A percentile compares a stretch with the other conserved stretches of the same genome.
Conservation (phyloP, 2,113 vertebrate genomes). For the Burhinus oedicnemus region DNA sequence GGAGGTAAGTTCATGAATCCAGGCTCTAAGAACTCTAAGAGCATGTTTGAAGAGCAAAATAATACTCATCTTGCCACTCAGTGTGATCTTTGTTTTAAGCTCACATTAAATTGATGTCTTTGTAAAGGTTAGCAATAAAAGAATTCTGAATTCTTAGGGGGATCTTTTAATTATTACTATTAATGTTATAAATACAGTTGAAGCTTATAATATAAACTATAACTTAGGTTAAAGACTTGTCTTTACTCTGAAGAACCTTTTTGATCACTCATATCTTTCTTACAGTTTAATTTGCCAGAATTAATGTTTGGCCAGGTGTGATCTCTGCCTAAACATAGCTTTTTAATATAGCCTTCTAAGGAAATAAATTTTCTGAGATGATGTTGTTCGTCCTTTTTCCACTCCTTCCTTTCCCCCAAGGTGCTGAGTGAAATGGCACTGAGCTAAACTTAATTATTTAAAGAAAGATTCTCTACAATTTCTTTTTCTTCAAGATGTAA, state of each 20-base stretch:
- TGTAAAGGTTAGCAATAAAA: neutral
- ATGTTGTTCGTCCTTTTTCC: constrained; percentile 11
- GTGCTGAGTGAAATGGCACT: neutral
- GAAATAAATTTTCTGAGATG: constrained; percentile 42
- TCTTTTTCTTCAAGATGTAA: neutral
- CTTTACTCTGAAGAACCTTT: neutral
- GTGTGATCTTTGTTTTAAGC: neutral
- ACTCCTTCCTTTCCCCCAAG: neutral
- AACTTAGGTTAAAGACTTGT: neutral
- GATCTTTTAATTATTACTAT: neutral
- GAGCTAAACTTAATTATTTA: neutral
- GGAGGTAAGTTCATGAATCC: neutral
- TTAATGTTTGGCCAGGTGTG: constrained; percentile 29
- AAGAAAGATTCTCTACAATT: neutral
- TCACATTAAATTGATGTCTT: neutral
- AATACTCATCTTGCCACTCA: neutral
- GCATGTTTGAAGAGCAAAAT: neutral
- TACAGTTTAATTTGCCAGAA: neutral
- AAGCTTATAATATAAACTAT: neutral
- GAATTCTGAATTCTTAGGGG: neutral
- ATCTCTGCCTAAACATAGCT: neutral
- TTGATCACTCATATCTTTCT: neutral
- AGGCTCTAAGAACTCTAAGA: neutral
- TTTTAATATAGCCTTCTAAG: neutral
- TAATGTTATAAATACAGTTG: neutral